Conservation (phyloP, 2,888 invertebrate genomes). For the Polydrusus tereticollis region DNA sequence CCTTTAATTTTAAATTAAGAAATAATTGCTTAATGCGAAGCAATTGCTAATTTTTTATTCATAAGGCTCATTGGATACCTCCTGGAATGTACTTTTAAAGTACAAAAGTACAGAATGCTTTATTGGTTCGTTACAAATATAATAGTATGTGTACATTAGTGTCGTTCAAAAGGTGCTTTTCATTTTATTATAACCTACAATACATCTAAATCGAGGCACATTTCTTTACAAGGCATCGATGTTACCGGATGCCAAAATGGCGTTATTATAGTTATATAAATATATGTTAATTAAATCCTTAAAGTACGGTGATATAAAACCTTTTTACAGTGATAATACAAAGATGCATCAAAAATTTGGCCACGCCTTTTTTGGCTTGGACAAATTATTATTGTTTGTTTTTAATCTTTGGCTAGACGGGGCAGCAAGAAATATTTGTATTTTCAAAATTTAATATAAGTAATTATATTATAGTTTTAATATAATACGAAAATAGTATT, state of each 20-base stretch:
- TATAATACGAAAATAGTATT: no score
- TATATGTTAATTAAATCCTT: neutral
- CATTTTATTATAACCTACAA: neutral
- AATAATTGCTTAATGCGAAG: no score
- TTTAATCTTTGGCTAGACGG: conserved; percentile 5
- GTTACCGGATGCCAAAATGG: conserved; percentile 15
- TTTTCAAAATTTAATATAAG: no score
- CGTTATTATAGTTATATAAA: conserved; percentile 4
- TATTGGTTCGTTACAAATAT: neutral
- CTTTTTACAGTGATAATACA: neutral
- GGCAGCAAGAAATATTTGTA: neutral
- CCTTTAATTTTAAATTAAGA: no score
- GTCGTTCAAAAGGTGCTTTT: conserved; percentile 2
- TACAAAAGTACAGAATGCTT: conserved; percentile 1
- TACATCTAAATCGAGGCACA: conserved; percentile 17
- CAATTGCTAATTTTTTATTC: no score
- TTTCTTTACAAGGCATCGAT: conserved; percentile 17
- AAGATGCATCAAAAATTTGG: neutral
- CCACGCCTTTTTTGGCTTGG: conserved; percentile 6
- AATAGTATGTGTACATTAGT: conserved; percentile 3
- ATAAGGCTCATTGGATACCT: neutral
- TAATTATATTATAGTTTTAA: no score
- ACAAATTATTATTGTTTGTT: conserved; percentile 9
- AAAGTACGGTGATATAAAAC: neutral
- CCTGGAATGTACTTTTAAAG: neutral